These are phyloP conservation scores for Cottoperca gobio DNA, from an alignment of 2,797 vertebrate species.

Conservation along the genomic window DNA sequence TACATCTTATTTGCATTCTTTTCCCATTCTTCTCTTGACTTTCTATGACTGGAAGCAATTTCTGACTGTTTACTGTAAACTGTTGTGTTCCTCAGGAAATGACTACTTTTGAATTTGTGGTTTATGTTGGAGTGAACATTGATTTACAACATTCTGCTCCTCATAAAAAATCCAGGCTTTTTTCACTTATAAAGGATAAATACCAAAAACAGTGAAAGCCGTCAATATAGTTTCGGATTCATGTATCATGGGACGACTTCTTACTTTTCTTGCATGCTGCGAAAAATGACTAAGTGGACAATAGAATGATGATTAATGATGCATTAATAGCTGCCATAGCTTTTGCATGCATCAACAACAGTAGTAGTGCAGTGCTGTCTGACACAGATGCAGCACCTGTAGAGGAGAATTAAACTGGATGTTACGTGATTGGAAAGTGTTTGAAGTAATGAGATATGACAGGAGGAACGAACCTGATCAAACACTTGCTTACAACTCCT, in stretches of 20 bases:
- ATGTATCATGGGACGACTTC: not conserved
- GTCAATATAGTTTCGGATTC: not conserved
- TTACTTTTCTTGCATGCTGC: not conserved
- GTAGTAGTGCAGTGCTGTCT: not conserved
- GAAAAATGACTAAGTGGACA: too few species aligned
- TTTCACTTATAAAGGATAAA: not conserved
- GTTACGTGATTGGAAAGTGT: not conserved
- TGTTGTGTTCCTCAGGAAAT: slow-evolving; percentile 19
- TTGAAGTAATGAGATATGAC: slow-evolving; percentile 25
- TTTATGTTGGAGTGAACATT: slow-evolving; percentile 4
- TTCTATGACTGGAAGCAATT: slow-evolving; percentile 7
- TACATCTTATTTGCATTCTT: slow-evolving; percentile 11
- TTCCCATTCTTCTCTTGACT: not conserved
- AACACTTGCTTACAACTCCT: not conserved
- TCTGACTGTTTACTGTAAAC: slow-evolving; percentile 34
- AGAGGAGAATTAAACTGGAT: not conserved
- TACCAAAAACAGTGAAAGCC: not conserved
- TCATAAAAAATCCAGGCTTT: slow-evolving; percentile 1
- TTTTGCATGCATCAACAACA: not conserved
- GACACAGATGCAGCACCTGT: slow-evolving; percentile 57
- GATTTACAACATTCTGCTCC: not conserved
- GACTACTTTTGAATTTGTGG: slow-evolving; percentile 1
- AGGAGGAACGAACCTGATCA: not conserved
- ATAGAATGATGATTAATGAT: too few species aligned
- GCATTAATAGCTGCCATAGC: not conserved